Conservation (phyloP, 2,888 invertebrate species). For the Heliconius erato region DNA sequence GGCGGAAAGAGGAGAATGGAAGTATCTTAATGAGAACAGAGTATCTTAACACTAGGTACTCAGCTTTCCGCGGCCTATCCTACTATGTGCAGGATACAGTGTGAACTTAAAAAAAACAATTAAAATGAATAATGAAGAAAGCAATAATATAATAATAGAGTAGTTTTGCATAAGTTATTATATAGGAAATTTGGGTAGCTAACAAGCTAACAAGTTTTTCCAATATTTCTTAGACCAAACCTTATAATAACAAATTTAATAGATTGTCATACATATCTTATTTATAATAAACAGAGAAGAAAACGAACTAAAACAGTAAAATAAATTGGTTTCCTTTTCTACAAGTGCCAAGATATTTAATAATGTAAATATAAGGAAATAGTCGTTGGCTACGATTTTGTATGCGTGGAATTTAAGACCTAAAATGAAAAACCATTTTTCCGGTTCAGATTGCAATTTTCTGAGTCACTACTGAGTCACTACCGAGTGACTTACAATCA, state of each 20-base stretch:
- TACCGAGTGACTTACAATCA: no score
- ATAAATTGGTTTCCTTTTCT: slow-evolving; percentile 11
- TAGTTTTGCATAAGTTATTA: not conserved
- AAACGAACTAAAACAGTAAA: slow-evolving; percentile 8
- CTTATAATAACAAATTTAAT: slow-evolving; percentile 16
- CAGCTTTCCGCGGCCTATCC: not conserved
- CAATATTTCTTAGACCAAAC: slow-evolving; percentile 3
- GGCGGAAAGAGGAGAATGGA: no score
- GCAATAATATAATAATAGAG: not conserved
- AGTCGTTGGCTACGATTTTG: not conserved
- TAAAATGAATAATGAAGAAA: not conserved
- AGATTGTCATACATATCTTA: slow-evolving; percentile 25
- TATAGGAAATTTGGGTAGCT: not conserved
- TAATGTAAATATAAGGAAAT: not conserved
- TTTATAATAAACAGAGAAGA: slow-evolving; percentile 14
- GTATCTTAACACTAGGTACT: no score
- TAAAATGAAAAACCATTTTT: no score
- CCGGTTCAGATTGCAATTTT: no score
- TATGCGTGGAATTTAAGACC: not conserved
- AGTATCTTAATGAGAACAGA: no score
- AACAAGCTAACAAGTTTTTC: not conserved
- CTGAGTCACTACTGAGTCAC: no score
- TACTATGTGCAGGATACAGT: not conserved
- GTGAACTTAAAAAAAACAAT: not conserved
- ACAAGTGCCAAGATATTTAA: slow-evolving; percentile 1